These are phyloP conservation scores for Alosa alosa DNA, from an alignment of 2,113 vertebrate species.

Conservation along the genomic window DNA sequence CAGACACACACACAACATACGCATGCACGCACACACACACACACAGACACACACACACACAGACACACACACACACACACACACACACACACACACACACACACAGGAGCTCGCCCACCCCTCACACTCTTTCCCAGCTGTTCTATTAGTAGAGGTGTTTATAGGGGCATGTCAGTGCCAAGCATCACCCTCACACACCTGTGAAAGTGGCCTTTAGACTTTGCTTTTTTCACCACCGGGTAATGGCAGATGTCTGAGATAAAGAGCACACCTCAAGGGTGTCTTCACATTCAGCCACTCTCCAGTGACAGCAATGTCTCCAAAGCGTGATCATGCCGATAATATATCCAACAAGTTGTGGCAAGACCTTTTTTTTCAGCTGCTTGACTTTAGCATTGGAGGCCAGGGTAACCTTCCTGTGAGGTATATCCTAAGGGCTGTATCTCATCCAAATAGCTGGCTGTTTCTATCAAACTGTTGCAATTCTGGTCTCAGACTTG, in stretches of 20 bases:
- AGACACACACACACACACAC: slow-evolving; percentile 14
- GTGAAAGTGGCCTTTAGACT: background rate
- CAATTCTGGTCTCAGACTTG: background rate
- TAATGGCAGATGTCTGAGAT: background rate
- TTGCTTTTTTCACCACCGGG: background rate
- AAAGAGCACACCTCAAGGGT: background rate
- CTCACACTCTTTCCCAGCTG: slow-evolving; percentile 39
- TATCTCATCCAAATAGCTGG: background rate
- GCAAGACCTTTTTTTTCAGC: background rate
- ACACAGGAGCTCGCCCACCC: slow-evolving; percentile 15
- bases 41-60: background rate
- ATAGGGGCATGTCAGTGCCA: slow-evolving; percentile 24
- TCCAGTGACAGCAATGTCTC: background rate
- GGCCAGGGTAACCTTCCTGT: background rate
- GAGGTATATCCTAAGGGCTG: background rate
- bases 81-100: slow-evolving; percentile 9
- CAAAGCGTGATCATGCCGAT: background rate
- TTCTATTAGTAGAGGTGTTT: slow-evolving; percentile 52
- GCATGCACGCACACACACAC: slow-evolving; percentile 17
- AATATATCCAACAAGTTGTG: background rate
- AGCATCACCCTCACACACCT: background rate
- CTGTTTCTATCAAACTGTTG: background rate
- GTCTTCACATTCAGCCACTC: background rate
- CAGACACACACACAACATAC: background rate
- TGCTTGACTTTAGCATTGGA: background rate